Evolutionary conservation across 2,888 invertebrate species (phyloP).

Genomic region (Heliconius ismenius): DNA sequence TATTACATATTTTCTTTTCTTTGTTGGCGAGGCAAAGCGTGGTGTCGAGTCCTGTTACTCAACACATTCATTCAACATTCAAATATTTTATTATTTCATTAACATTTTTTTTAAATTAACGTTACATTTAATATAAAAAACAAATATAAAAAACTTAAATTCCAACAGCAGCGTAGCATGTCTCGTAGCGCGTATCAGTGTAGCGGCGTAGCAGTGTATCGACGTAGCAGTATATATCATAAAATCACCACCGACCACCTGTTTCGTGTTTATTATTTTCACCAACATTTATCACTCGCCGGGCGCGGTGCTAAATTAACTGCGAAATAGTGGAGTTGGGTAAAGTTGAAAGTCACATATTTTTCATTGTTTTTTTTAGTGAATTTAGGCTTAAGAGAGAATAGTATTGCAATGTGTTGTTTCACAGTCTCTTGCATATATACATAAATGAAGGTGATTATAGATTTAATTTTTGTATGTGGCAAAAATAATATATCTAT

Average conservation of each 20-base stretch:
- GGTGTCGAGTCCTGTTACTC: no score
- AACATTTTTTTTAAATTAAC: not conserved
- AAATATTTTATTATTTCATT: not conserved
- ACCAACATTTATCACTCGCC: constrained; percentile 3
- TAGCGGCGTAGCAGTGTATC: not conserved
- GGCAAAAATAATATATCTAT: no score
- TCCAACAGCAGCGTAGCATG: not conserved
- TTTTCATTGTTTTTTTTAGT: not conserved
- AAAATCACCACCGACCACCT: constrained; percentile 12
- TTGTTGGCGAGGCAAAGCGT: no score
- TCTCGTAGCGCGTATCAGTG: not conserved
- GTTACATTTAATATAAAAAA: not conserved
- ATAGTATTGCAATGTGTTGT: no score
- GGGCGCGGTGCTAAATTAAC: not conserved
- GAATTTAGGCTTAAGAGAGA: not conserved
- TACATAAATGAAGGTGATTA: no score
- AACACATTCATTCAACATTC: no score
- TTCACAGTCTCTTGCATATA: no score
- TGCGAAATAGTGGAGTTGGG: not conserved
- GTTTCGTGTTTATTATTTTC: constrained; percentile 21
- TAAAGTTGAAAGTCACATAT: not conserved
- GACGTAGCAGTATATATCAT: not conserved
- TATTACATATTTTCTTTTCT: no score
- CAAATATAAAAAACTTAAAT: not conserved
- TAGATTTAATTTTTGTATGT: no score